Conservation (phyloP, 2,113 vertebrate species). For the Riparia riparia region DNA sequence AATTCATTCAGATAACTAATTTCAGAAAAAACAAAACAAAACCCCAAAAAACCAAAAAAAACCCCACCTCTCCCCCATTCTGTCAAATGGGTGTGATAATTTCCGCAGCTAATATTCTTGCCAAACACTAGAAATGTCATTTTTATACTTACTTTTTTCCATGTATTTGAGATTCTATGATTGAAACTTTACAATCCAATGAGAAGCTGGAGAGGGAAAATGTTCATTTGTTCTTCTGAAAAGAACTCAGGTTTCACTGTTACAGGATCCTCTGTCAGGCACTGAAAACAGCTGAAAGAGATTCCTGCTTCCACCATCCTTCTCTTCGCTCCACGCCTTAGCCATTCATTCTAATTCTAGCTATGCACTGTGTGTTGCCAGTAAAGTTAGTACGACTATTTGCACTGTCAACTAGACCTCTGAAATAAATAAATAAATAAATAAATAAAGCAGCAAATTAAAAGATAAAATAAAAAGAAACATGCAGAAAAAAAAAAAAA, state of each 20-base stretch:
- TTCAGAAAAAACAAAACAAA: not conserved
- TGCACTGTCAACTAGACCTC: not conserved
- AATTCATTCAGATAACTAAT: not conserved
- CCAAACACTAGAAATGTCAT: not conserved
- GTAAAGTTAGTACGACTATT: not conserved
- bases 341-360: not conserved
- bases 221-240: not conserved
- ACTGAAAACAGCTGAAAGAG: not conserved
- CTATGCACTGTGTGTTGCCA: not conserved
- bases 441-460: not conserved
- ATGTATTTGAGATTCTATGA: not conserved
- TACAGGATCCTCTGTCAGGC: not conserved
- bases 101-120: not conserved
- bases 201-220: not conserved
- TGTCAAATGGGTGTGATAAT: not conserved
- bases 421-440: not conserved
- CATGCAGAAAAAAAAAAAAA: rapidly evolving
- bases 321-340: not conserved
- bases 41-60: too few relatives aligned
- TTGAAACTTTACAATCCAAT: not conserved
- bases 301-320: not conserved
- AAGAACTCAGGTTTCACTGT: not conserved
- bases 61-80: too few relatives aligned
- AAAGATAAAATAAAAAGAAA: not conserved
- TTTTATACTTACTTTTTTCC: not conserved